Evolutionary conservation across 2,113 vertebrate species (phyloP), one percentile per base, ranked within the genome.

Genomic region (Malurus melanocephalus): DNA sequence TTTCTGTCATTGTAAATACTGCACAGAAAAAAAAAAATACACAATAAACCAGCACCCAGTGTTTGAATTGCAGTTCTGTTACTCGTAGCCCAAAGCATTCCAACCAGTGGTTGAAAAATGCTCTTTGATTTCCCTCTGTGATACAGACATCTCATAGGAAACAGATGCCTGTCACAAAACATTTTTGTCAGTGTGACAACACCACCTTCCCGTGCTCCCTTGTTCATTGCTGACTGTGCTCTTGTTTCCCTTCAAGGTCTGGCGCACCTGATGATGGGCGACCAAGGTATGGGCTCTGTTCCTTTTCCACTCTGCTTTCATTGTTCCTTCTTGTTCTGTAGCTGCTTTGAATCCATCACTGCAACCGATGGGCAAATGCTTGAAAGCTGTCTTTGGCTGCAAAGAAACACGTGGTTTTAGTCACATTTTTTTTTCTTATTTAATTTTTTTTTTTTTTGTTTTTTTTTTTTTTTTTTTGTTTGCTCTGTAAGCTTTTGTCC

Each of bases 191-290:
- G 95, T 97, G 96, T 98, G 97, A 98, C 97, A 96, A 97, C 96
- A 97, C 97, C 98, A 97, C 98, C 98, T 98, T 98, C 98, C 98
- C 97, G 89, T 98, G 97, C 98, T 98, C 98, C 98, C 98, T 98
- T 99, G 98, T 98, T 98, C 97, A 98, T 98, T 99, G 98, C 98
- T 99, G 99, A 99, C 98, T 99, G 97, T 99, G 98, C 98, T 99
- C 98, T 99, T 99, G 98, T 99, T 99, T 99, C 97, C 98, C 98
- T 99, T 99, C 98, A 99, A 99, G 99, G 99, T 99, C 98, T 99
- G 98, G 99, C 99, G 97, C 99, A 99, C 98, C 98, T 99, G 99
- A 99, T 99, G 99, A 99, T 99, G 99, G 99, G 99, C 98, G 98
- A 99, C 98, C 99, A 99, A 99, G 99, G 99, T 99, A 99, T 98